Evolutionary conservation across 2,797 vertebrate genomes (phyloP).

Genomic region (Momotus momota): DNA sequence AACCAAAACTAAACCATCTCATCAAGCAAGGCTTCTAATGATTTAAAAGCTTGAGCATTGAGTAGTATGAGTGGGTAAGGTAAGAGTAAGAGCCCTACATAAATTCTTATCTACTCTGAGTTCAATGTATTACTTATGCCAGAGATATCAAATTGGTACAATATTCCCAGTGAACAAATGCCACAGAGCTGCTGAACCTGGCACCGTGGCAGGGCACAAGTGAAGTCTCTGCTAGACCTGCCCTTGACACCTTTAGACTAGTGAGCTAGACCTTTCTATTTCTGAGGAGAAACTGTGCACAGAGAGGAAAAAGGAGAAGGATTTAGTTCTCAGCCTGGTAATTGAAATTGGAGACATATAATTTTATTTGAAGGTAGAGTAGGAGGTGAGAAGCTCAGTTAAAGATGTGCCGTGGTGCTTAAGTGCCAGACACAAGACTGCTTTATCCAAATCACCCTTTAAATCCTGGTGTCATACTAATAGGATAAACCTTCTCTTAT

Average conservation of each 20-base stretch:
- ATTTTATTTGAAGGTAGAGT: neutral
- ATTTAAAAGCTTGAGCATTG: neutral
- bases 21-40: neutral
- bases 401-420: neutral
- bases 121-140: neutral
- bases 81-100: neutral
- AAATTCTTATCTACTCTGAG: neutral
- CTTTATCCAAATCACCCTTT: neutral
- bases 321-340: neutral
- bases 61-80: neutral
- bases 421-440: neutral
- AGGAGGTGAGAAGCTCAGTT: neutral
- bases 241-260: neutral
- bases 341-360: neutral
- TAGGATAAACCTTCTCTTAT: neutral
- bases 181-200: neutral
- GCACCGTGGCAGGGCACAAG: neutral
- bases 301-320: neutral
- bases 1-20: neutral
- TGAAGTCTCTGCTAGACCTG: neutral
- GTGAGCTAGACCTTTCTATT: neutral
- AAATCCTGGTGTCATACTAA: neutral
- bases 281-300: neutral
- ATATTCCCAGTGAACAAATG: neutral
- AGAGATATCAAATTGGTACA: neutral